A percentile compares a stretch with the other conserved stretches of the same genome.
Conservation (phyloP, 2,888 invertebrate genomes). For the Antitype chi region DNA sequence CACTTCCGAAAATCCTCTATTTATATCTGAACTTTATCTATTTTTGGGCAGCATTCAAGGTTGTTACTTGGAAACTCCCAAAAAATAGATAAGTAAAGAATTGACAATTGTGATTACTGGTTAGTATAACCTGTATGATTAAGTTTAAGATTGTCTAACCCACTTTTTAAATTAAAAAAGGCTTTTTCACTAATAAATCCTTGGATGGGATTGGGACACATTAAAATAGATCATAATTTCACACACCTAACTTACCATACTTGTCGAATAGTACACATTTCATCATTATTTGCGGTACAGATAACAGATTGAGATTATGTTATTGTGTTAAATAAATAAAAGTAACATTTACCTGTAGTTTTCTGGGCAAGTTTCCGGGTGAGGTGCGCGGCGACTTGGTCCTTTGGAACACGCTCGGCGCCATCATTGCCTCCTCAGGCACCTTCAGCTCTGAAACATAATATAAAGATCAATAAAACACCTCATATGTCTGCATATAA, state of each 20-base stretch:
- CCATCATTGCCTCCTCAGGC: conserved; percentile 90
- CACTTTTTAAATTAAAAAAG: neutral
- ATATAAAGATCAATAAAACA: conserved; percentile 47
- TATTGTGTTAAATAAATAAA: conserved; percentile 5
- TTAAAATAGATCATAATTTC: neutral
- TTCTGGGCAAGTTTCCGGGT: conserved; percentile 84
- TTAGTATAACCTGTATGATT: neutral
- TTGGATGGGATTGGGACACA: too few relatives aligned
- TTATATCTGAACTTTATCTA: neutral
- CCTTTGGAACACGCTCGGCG: conserved; percentile 90
- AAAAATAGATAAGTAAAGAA: neutral
- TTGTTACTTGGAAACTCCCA: neutral
- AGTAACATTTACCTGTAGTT: conserved; percentile 81
- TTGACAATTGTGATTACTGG: neutral
- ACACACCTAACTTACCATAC: neutral
- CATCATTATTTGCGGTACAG: neutral
- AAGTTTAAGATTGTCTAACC: neutral
- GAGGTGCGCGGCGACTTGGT: conserved; percentile 87
- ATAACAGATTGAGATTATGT: conserved; percentile 14
- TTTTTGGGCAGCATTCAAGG: neutral
- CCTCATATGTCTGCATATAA: conserved; percentile 13
- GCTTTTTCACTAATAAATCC: neutral
- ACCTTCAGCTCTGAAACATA: conserved; percentile 83
- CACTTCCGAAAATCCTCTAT: neutral
- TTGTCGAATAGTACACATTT: neutral